Conservation (phyloP, 23 tunicate species). For the Botrylloides violaceus region DNA sequence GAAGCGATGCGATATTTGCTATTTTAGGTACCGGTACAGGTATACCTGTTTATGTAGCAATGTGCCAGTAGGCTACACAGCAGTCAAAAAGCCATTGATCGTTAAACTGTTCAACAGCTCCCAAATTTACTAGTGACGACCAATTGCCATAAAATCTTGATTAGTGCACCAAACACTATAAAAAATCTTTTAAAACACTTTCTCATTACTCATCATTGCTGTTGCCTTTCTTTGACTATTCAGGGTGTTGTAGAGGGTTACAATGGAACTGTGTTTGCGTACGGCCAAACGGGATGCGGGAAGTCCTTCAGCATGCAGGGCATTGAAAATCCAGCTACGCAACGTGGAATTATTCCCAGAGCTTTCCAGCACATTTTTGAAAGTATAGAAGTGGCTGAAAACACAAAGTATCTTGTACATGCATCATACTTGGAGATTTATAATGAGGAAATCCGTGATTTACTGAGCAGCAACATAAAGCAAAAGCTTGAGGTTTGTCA, state of each 20-base stretch:
- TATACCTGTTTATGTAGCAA: too few species aligned
- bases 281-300: slow-evolving; percentile 99
- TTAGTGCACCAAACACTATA: too few species aligned
- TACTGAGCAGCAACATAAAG: slow-evolving; percentile 85
- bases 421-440: slow-evolving; percentile 97
- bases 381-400: slow-evolving; percentile 79
- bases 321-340: slow-evolving; percentile 64
- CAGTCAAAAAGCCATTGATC: too few species aligned
- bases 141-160: too few species aligned
- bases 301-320: slow-evolving; percentile 99
- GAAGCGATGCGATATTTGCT: too few species aligned
- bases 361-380: slow-evolving; percentile 99
- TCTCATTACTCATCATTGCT: too few species aligned
- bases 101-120: too few species aligned
- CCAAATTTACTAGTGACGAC: too few species aligned
- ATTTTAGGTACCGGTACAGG: too few species aligned
- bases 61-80: too few species aligned
- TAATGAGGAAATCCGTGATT: slow-evolving; percentile 95
- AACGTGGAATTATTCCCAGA: slow-evolving; percentile 94
- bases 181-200: too few species aligned
- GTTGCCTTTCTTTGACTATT: background rate
- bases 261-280: slow-evolving; percentile 99
- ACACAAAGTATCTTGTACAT: slow-evolving; percentile 96
- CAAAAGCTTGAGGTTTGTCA: slow-evolving; percentile 77
- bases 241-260: slow-evolving; percentile 99